Base-by-base conservation (phyloP, 1,140 invertebrate genomes). In the Asobara japonica region DNA sequence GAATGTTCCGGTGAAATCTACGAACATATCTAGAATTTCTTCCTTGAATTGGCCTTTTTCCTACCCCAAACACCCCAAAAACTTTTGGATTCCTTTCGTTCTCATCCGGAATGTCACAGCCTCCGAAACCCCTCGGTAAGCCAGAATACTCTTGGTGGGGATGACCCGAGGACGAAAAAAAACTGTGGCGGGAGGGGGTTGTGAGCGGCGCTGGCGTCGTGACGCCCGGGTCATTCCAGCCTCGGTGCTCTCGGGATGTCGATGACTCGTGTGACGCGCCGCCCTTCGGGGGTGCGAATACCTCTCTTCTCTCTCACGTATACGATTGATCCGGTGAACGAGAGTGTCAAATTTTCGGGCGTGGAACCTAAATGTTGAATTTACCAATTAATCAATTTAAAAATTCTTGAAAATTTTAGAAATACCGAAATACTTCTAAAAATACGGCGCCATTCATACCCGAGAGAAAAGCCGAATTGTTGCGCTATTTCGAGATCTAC, bases 151-250 rank as follows among this genome's bases (percentile, higher is more conserved):
- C 5, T 6, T 36, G 31, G 31, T 6, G 11, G 11, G 31, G 31
- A 36, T 11, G 5, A 36, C 11, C 5, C 11, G 11, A 11, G 31
- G 25, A 7, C 18, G 51, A 56, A 56, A 56, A 25, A 56, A 56
- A 56, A 45, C 3, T 5, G 41, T 45, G 16, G 3, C 22, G 51
- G 22, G 18, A 11, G 25, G 51, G 22, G 51, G 51, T 6, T 13
- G 22, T 22, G 8, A 25, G 78, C 77, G 80, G 82, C 81, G 83
- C 81, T 79, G 79, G 79, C 75, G 78, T 83, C 80, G 83, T 78
- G 75, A 81, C 83, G 83, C 85, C 86, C 85, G 86, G 86, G 84
- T 81, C 83, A 86, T 84, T 83, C 82, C 81, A 81, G 83, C 81
- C 81, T 83, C 78, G 80, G 78, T 64, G 48, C 74, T 78, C 56